Evolutionary conservation across 2,888 invertebrate genomes (phyloP).

Genomic region (Brenthis daphne): DNA sequence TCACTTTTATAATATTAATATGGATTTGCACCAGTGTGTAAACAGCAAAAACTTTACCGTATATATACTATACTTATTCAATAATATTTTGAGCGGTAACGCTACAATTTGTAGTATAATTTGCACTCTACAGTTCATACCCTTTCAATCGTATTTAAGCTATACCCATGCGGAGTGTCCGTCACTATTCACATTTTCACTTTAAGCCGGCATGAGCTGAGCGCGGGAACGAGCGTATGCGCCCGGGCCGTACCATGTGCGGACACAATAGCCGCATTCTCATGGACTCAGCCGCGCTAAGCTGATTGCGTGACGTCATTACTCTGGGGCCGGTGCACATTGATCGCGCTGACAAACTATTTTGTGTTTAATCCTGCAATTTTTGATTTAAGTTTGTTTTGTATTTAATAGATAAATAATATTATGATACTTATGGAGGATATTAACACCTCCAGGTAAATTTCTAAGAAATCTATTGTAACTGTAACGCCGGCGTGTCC

Average conservation of each 20-base stretch:
- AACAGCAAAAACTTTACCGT: no score
- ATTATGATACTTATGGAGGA: neutral
- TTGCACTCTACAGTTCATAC: slow-evolving; percentile 27
- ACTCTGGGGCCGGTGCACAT: slow-evolving; percentile 49
- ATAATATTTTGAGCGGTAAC: slow-evolving; percentile 1
- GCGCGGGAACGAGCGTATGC: slow-evolving; percentile 68
- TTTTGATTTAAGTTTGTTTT: slow-evolving; percentile 19
- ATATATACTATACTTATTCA: neutral
- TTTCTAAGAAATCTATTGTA: no score
- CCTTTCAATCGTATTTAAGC: slow-evolving; percentile 46
- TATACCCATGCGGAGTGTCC: slow-evolving; percentile 45
- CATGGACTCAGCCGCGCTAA: slow-evolving; percentile 79
- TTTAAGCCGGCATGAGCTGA: slow-evolving; percentile 51
- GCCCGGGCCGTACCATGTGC: slow-evolving; percentile 67
- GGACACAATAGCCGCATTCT: slow-evolving; percentile 80
- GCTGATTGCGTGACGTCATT: slow-evolving; percentile 82
- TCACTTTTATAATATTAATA: no score
- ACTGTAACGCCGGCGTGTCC: no score
- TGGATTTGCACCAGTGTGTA: no score
- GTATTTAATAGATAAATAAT: neutral
- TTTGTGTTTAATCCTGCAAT: slow-evolving; percentile 40
- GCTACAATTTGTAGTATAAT: slow-evolving; percentile 9
- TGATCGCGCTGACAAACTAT: slow-evolving; percentile 41
- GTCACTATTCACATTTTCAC: slow-evolving; percentile 49
- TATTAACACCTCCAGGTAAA: no score